Base-by-base conservation (phyloP, 2,113 vertebrate genomes). In the Lathamus discolor region DNA sequence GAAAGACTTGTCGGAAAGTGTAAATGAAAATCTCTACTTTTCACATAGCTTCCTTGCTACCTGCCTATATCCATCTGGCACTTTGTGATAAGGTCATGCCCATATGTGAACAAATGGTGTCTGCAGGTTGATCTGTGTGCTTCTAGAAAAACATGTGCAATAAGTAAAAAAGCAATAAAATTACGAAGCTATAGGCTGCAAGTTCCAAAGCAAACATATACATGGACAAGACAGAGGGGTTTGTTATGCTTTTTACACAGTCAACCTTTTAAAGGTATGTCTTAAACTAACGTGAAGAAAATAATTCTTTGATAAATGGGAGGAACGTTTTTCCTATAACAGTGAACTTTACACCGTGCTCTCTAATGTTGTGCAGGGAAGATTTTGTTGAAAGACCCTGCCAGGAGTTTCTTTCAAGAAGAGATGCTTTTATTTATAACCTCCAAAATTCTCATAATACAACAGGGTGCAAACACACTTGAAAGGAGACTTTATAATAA, bases 351-450 rank as follows among this genome's bases (percentile, higher is more conserved):
- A 80, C 28, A 49, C 59, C 83, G 31, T 31, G 33, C 74, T 87
- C 91, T 96, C 44, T 91, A 86, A 86, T 79, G 39, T 68, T 88
- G 37, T 79, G 37, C n/a, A 46, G 80, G 79, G 44, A 75, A 51
- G 54, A 13, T 87, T 48, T 76, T 90, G 31, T 92, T 95, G 78
- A 94, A 97, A 96, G 72, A 93, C 94, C 39, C 83, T 93, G 77
- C 66, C 17, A 0, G 5, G 41, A 93, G 39, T 62, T 90, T 88
- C 86, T 92, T 95, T 91, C 69, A 92, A 90, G 48, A 82, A 83
- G 70, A 93, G 92, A 92, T 78, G 29, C 20, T 97, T 95, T 96
- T 70, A 92, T 86, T 95, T 95, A 94, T 89, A 49, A 94, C 57
- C 83, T 95, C 68, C 57, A 77, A 69, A 88, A 59, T 93, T 92